A percentile compares a stretch with the other conserved stretches of the same genome.
These are phyloP conservation scores for Microcebus ravelobensis DNA, from an alignment of 2,113 vertebrate species.

Conservation along the genomic window DNA sequence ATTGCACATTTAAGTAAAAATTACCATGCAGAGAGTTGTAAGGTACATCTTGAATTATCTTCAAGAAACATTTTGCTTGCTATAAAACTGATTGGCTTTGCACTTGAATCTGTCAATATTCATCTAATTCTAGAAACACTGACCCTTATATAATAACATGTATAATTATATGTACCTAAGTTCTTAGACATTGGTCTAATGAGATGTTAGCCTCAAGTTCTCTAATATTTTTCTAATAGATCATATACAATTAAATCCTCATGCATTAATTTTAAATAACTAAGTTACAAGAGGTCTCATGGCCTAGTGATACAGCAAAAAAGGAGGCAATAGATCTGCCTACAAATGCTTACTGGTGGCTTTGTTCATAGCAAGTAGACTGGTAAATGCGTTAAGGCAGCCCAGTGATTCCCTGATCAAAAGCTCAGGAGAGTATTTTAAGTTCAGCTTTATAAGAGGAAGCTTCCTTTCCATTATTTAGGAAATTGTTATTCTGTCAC, in stretches of 20 bases:
- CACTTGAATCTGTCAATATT: background rate
- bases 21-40: background rate
- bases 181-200: background rate
- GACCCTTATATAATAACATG: background rate
- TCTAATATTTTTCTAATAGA: background rate
- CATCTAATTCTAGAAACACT: background rate
- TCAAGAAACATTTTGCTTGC: background rate
- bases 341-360: background rate
- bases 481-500: background rate
- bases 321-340: background rate
- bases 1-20: background rate
- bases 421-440: background rate
- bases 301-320: background rate
- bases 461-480: conserved; percentile 10
- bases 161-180: background rate
- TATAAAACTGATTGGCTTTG: background rate
- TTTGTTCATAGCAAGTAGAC: background rate
- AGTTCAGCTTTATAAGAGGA: background rate
- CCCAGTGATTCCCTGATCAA: background rate
- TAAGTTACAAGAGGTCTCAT: background rate
- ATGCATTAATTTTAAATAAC: background rate
- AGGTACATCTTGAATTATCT: background rate
- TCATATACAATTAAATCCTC: background rate
- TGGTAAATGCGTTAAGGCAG: background rate
- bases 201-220: background rate